Evolutionary conservation across 1,140 invertebrate species (phyloP).

Genomic region (Philopotamus ludificatus): DNA sequence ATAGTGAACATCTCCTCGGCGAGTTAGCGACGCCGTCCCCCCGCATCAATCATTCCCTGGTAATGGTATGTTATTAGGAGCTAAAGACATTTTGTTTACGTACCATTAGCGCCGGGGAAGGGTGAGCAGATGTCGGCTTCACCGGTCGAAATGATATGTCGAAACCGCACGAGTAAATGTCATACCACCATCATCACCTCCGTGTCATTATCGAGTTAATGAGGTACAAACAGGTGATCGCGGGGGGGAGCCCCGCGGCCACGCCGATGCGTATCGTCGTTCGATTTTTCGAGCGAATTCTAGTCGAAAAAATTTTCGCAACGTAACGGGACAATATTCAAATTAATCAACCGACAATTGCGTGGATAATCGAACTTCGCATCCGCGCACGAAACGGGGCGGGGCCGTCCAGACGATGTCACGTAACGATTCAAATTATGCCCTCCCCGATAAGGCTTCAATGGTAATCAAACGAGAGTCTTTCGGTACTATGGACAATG

Average conservation of each 20-base stretch:
- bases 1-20: too few species aligned
- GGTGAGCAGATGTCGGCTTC: constrained; percentile 15
- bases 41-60: constrained; percentile 13
- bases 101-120: constrained; percentile 9
- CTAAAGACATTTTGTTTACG: constrained; percentile 27
- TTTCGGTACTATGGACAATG: too few species aligned
- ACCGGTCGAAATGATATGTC: constrained; percentile 5
- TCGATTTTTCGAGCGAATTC: not conserved
- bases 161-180: constrained; percentile 11
- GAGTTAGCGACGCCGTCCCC: not conserved
- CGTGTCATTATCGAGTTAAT: constrained; percentile 20
- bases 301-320: too few species aligned
- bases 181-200: constrained; percentile 24
- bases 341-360: too few species aligned
- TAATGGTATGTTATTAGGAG: constrained; percentile 27
- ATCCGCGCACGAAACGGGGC: too few species aligned
- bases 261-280: not conserved
- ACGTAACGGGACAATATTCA: too few species aligned
- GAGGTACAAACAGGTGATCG: constrained; percentile 18
- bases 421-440: too few species aligned
- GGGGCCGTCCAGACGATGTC: too few species aligned
- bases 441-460: too few species aligned
- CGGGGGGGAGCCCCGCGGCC: too few species aligned
- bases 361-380: too few species aligned
- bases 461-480: too few species aligned